Base-by-base conservation (phyloP, 1,140 invertebrate species). In the Triops longicaudatus region DNA sequence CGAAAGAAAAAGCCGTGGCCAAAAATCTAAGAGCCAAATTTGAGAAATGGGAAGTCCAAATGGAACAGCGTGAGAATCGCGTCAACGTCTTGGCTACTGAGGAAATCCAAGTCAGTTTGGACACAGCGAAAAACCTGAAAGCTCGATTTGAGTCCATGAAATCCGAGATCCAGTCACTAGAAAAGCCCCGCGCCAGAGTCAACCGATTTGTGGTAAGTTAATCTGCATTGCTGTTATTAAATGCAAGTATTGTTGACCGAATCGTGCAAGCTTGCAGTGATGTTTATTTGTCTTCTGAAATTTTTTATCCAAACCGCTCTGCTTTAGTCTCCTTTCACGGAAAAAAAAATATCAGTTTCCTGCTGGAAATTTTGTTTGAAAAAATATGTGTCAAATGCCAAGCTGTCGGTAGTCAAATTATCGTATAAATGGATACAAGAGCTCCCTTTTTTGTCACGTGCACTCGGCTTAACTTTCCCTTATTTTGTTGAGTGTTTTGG, bases 21-120 rank as follows among this genome's bases (percentile, higher is more conserved):
- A 95, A 92, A 82, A 91, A 92, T 80, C 85, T 98, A 80, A 88
- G 91, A 79, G 93, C 91, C 50, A 95, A 94, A 83, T 98, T 98
- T 86, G 96, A 98, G 84, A 90, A 92, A 80, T 95, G 95, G 93
- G 90, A 93, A 80, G 88, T 88, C 71, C 88, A 89, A 73, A 80
- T 82, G 22, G 91, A 92, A 42, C 41, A 75, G 26, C 79, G 81
- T 42, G 81, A 82, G 73, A 81, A 82, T 41, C 75, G 76, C 11
- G 63, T 79, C 17, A 78, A 82, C 81, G 77, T 79, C 71, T 81
- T 81, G 12, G 79, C 80, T 12, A 80, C 78, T 26, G 83, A 84
- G 73, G 84, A 84, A 71, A 81, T 81, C 28, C 79, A 83, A 75
- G 83, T 83, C 6, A 80, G 81, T 80, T 88, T 92, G 79, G 91